Base-by-base conservation (phyloP, 2,888 invertebrate genomes). In the Xiphydria camelus region DNA sequence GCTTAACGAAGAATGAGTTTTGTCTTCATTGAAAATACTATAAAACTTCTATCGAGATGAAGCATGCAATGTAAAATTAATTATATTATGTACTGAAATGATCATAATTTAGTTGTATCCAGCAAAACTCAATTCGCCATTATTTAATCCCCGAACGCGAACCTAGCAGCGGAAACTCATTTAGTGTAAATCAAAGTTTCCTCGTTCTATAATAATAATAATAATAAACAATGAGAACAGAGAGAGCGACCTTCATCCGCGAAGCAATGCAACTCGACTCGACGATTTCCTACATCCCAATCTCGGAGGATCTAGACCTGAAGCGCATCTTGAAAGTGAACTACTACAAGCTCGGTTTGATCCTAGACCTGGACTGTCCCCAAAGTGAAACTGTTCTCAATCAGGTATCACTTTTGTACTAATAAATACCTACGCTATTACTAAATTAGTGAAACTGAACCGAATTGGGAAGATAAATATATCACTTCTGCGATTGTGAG, bases 281-380 rank as follows among this genome's bases (percentile, higher is more conserved):
- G 7, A 22, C 17, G 23, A 35, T 56, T 1, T 39, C 54, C 2
- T 57, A 61, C 21, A n/a, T 54, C 21, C 38, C 45, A 4, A 57
- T 64, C 38, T 32, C 41, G 12, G 40, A 60, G 9, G 41, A 44
- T 36, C 35, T 57, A 10, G 32, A 48, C 14, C 55, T 66, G 57
- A 38, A 37, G 20, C 35, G 17, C 37, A 51, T 57, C n/a, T 45
- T 63, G 19, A 57, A 56, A 47, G 58, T 62, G 7, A 57, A 62
- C 51, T 63, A 62, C 32, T 62, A 64, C 31, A 63, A 55, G 40
- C 33, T 66, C 10, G 65, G 66, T 12, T 47, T 64, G 18, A 31
- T 64, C 22, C 50, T 66, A 3, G 63, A 68, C 47, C 40, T 62
- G n/a, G 65, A 67, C 47, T 68, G 68, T 46, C 45, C 51, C 4